A percentile compares a stretch with the other conserved stretches of the same genome.
These are phyloP conservation scores for Oreortyx pictus DNA, from an alignment of 2,797 vertebrate species.

Conservation along the genomic window DNA sequence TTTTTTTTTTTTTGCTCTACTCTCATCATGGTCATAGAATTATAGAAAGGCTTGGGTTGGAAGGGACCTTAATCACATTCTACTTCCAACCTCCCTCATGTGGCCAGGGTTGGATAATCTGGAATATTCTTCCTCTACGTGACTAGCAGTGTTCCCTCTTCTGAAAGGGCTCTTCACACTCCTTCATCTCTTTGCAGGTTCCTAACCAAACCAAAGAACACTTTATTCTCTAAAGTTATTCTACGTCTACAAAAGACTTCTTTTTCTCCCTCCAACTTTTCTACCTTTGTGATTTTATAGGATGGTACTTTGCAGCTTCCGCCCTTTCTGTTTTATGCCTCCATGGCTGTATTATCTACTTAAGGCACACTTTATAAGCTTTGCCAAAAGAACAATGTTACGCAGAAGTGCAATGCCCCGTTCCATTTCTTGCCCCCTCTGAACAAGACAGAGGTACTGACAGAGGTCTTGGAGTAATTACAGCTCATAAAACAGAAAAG, in stretches of 20 bases:
- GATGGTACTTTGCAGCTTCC: neutral
- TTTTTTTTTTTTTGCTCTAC: neutral
- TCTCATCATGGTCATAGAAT: neutral
- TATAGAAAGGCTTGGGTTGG: neutral
- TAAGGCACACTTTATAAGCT: neutral
- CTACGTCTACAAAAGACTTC: neutral
- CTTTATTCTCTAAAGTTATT: neutral
- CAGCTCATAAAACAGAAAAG: neutral
- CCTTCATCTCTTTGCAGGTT: neutral
- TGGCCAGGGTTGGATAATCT: neutral
- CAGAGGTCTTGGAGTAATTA: neutral
- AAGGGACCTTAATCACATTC: neutral
- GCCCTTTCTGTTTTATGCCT: neutral
- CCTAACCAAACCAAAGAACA: slow-evolving; percentile 20
- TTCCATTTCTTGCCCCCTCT: neutral
- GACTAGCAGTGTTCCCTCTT: neutral
- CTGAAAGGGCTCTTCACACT: neutral
- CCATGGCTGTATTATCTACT: neutral
- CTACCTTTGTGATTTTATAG: neutral
- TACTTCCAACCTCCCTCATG: neutral
- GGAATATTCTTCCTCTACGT: neutral
- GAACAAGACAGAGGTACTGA: neutral
- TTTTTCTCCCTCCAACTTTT: neutral
- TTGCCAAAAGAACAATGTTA: neutral
- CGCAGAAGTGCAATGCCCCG: slow-evolving; percentile 1